phyloP scores from a whole-genome alignment of 2,888 invertebrate genomes.

The Coleophora flavipennella region DNA sequence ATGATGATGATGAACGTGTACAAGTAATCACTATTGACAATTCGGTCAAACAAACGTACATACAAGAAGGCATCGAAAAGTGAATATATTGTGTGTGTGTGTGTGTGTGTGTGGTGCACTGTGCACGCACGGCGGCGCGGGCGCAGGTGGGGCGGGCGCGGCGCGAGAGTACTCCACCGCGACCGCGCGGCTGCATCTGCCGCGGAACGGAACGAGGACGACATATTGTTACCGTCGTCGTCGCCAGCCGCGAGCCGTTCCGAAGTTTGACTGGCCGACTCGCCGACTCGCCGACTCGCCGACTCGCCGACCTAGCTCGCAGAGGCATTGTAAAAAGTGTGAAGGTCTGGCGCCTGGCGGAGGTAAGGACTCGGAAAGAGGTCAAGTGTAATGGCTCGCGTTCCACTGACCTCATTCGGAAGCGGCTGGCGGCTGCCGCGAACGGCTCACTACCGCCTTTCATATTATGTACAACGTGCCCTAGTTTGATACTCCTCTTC shows the following conservation, averaged over 20 bases:
- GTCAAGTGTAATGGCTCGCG: slow-evolving; percentile 70
- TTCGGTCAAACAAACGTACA: slow-evolving; percentile 15
- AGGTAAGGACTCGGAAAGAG: slow-evolving; percentile 72
- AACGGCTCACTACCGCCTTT: slow-evolving; percentile 31
- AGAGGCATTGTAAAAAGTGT: slow-evolving; percentile 69
- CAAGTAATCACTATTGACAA: too few species aligned
- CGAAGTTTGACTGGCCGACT: slow-evolving; percentile 66
- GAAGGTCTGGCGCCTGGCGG: slow-evolving; percentile 70
- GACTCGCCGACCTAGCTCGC: slow-evolving; percentile 70
- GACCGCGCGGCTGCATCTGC: slow-evolving; percentile 27
- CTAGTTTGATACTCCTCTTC: slow-evolving; percentile 44
- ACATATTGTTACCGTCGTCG: slow-evolving; percentile 41
- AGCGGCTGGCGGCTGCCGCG: slow-evolving; percentile 34
- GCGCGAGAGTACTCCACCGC: slow-evolving; percentile 14
- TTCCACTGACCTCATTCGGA: slow-evolving; percentile 70
- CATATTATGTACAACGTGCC: slow-evolving; percentile 58
- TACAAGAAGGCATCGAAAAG: slow-evolving; percentile 52
- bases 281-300: too few species aligned
- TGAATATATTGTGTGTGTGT: too few species aligned
- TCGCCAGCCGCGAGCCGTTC: slow-evolving; percentile 19
- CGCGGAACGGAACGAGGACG: slow-evolving; percentile 33
- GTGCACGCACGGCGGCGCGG: slow-evolving; percentile 30
- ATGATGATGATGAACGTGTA: too few species aligned
- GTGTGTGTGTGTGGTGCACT: slow-evolving; percentile 61
- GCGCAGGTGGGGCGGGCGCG: slow-evolving; percentile 34